A percentile compares a stretch with the other conserved stretches of the same genome.
These are phyloP conservation scores for Leucoraja ocellata DNA, from an alignment of 2,797 vertebrate species.

Conservation along the genomic window DNA sequence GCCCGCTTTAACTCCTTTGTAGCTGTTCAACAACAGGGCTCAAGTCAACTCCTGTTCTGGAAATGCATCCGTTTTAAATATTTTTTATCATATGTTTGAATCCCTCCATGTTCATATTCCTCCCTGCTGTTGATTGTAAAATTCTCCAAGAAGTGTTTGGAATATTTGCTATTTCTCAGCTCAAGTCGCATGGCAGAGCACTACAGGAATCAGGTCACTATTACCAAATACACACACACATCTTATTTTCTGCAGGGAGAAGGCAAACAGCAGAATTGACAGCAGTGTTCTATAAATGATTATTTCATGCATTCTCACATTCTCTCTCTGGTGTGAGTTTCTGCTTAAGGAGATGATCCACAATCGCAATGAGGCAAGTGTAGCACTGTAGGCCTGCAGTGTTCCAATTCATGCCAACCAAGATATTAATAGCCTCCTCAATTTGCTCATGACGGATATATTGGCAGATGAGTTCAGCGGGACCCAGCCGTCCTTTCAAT, in stretches of 20 bases:
- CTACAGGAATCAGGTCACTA: neutral
- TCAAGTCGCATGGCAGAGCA: neutral
- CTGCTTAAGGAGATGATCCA: constrained; percentile 81
- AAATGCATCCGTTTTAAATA: neutral
- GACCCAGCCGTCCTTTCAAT: constrained; percentile 66
- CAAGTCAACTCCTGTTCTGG: too few relatives aligned
- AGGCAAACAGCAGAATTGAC: neutral
- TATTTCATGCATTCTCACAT: constrained; percentile 54
- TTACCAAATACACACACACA: neutral
- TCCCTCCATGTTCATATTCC: neutral
- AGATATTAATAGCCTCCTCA: constrained; percentile 70
- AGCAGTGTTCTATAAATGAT: neutral
- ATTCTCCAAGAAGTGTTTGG: neutral
- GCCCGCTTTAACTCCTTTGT: neutral
- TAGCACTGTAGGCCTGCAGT: constrained; percentile 69
- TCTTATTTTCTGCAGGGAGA: neutral
- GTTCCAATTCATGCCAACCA: constrained; percentile 87
- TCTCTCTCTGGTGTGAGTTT: constrained; percentile 75
- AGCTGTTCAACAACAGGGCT: neutral
- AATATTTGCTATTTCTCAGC: neutral
- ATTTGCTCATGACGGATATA: constrained; percentile 70
- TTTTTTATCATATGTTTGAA: neutral
- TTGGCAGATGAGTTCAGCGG: constrained; percentile 71
- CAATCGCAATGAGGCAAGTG: constrained; percentile 67
- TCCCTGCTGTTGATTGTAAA: neutral